Evolutionary conservation across 2,888 invertebrate genomes (phyloP).

Genomic region (Agriotes lineatus): DNA sequence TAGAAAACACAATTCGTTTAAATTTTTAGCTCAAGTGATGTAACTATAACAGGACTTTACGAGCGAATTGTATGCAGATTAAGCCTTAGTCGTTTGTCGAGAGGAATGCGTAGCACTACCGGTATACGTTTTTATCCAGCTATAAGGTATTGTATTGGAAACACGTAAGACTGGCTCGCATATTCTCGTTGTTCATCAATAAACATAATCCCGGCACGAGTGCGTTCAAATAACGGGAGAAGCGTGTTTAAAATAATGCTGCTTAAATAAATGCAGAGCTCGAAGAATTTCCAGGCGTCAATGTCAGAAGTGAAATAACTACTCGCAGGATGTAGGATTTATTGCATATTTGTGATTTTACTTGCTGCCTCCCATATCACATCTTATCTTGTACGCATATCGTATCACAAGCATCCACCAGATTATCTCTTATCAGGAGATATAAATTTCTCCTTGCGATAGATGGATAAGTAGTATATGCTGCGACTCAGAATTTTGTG

Average conservation of each 20-base stretch:
- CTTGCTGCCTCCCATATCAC: too few relatives aligned
- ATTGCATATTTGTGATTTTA: too few relatives aligned
- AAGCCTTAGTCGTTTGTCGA: slow-evolving; percentile 26
- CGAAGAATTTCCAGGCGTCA: neutral
- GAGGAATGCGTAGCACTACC: slow-evolving; percentile 38
- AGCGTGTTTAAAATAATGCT: slow-evolving; percentile 2
- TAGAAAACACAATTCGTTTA: neutral
- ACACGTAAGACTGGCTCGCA: slow-evolving; percentile 32
- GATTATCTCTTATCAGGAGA: slow-evolving; percentile 4
- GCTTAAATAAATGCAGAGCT: neutral
- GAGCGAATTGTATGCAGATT: slow-evolving; percentile 39
- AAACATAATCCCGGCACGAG: slow-evolving; percentile 25
- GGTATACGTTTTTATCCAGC: slow-evolving; percentile 30
- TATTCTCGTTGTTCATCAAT: slow-evolving; percentile 28
- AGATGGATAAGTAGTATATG: too few relatives aligned
- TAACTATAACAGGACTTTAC: slow-evolving; percentile 14
- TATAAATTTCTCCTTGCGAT: too few relatives aligned
- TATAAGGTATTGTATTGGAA: slow-evolving; percentile 34
- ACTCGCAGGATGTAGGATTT: too few relatives aligned
- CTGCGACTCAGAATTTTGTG: slow-evolving; percentile 6
- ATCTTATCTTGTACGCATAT: neutral
- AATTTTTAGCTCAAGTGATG: neutral
- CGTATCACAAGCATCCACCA: slow-evolving; percentile 5
- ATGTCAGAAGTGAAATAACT: slow-evolving; percentile 7
- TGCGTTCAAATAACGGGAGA: slow-evolving; percentile 8